Evolutionary conservation across 2,888 invertebrate genomes (phyloP).

Genomic region (Leucozona laternaria): DNA sequence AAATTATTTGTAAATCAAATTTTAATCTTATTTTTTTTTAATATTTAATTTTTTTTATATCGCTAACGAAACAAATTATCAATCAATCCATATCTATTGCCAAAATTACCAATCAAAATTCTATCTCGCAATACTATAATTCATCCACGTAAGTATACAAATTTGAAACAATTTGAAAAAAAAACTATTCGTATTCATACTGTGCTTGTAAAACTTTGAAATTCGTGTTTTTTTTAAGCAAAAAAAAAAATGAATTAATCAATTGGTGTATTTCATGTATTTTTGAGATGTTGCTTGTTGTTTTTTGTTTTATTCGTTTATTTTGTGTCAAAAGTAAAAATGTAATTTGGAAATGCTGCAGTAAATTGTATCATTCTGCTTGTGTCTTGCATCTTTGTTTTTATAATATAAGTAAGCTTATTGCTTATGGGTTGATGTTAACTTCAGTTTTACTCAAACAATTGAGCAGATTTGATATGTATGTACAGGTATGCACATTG

Average conservation of each 20-base stretch:
- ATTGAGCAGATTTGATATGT: too few relatives aligned
- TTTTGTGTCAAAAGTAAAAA: constrained; percentile 1
- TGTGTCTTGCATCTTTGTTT: constrained; percentile 45
- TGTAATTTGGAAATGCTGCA: constrained; percentile 39
- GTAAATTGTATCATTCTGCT: constrained; percentile 45
- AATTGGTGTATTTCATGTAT: constrained; percentile 59
- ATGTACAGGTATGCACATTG: too few relatives aligned
- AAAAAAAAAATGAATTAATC: neutral
- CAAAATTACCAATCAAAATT: constrained; percentile 75
- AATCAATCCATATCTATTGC: constrained; percentile 75
- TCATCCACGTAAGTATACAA: constrained; percentile 74
- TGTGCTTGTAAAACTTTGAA: constrained; percentile 48
- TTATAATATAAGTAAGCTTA: constrained; percentile 5
- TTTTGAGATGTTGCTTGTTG: constrained; percentile 58
- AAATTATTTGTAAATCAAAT: constrained; percentile 59
- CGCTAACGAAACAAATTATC: constrained; percentile 76
- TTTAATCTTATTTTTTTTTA: constrained; percentile 70
- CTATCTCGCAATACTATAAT: constrained; percentile 69
- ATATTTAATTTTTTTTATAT: constrained; percentile 70
- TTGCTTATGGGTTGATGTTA: constrained; percentile 8
- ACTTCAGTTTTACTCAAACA: constrained; percentile 16
- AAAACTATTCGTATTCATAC: constrained; percentile 60
- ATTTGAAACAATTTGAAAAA: constrained; percentile 45
- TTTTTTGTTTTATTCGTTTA: neutral
- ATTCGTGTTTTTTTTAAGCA: constrained; percentile 24